Conservation (phyloP, 2,888 invertebrate genomes). For the Drosophila leonis region DNA sequence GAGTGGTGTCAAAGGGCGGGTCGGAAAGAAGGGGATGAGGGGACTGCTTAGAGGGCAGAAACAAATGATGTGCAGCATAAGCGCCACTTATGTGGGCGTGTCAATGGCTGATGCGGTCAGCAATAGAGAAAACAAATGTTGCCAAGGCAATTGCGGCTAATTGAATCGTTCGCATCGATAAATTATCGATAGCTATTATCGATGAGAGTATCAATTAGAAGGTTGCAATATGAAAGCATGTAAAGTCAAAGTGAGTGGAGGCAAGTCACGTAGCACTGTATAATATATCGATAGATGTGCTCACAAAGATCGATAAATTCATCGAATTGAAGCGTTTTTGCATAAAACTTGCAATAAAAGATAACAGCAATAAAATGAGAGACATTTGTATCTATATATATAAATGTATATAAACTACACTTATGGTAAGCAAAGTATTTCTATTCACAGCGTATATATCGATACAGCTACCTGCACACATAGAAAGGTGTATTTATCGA, state of each 20-base stretch:
- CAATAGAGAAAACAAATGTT: constrained; percentile 1
- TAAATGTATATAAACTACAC: too few species aligned
- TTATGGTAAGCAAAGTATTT: neutral
- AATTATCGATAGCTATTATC: constrained; percentile 1
- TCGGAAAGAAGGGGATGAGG: neutral
- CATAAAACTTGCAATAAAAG: neutral
- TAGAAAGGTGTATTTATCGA: neutral
- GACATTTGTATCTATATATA: too few species aligned
- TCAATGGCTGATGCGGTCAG: constrained; percentile 39
- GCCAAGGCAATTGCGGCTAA: constrained; percentile 28
- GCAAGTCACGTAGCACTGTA: neutral
- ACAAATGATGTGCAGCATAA: constrained; percentile 64
- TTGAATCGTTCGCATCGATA: constrained; percentile 32
- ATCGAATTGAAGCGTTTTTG: neutral
- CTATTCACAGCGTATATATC: neutral
- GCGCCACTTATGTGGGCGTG: constrained; percentile 57
- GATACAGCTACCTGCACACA: neutral
- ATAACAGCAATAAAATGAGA: neutral
- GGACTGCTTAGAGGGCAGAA: constrained; percentile 19
- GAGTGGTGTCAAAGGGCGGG: neutral
- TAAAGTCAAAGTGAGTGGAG: neutral
- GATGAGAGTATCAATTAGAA: neutral
- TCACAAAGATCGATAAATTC: neutral
- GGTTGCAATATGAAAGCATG: neutral
- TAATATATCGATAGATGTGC: neutral